These are phyloP conservation scores for Triplophysa rosa DNA, from an alignment of 2,113 vertebrate species.

Conservation along the genomic window DNA sequence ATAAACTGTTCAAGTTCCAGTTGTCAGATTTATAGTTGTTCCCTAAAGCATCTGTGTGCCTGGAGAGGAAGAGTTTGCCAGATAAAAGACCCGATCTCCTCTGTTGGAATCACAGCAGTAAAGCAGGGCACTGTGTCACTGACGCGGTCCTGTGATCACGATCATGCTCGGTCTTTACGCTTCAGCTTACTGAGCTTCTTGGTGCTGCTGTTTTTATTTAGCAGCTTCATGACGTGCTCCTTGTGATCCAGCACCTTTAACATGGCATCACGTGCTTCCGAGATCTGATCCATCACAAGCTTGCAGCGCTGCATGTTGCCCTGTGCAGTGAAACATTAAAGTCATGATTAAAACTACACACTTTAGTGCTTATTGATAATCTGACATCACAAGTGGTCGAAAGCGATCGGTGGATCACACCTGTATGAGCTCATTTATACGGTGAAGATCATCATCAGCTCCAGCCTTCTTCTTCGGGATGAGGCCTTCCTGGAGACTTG, in stretches of 20 bases:
- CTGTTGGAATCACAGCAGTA: not conserved
- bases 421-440: conserved; percentile 98
- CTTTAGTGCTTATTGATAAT: too few species aligned
- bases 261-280: conserved; percentile 97
- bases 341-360: not conserved
- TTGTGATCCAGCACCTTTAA: conserved; percentile 98
- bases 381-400: not conserved
- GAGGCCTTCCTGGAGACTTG: conserved; percentile 91
- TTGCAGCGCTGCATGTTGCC: conserved; percentile 99
- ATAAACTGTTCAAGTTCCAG: conserved; percentile 1
- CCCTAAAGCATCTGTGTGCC: not conserved
- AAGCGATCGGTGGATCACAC: conserved; percentile 61
- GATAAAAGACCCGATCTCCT: not conserved
- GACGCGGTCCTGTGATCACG: not conserved
- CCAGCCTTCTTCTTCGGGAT: conserved; percentile 95
- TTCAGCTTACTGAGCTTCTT: conserved; percentile 97
- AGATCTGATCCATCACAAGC: conserved; percentile 99
- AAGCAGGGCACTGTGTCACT: not conserved
- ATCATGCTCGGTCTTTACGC: conserved; percentile 89
- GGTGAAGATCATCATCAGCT: conserved; percentile 91
- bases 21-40: not conserved
- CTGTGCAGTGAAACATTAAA: conserved; percentile 67
- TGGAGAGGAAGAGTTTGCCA: conserved; percentile 1
- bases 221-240: conserved; percentile 94
- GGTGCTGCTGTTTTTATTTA: conserved; percentile 93